Percentiles rank a stretch among this genome's conserved stretches.
phyloP scores from a whole-genome alignment of 2,113 vertebrate species.

The Xerus inauris region DNA sequence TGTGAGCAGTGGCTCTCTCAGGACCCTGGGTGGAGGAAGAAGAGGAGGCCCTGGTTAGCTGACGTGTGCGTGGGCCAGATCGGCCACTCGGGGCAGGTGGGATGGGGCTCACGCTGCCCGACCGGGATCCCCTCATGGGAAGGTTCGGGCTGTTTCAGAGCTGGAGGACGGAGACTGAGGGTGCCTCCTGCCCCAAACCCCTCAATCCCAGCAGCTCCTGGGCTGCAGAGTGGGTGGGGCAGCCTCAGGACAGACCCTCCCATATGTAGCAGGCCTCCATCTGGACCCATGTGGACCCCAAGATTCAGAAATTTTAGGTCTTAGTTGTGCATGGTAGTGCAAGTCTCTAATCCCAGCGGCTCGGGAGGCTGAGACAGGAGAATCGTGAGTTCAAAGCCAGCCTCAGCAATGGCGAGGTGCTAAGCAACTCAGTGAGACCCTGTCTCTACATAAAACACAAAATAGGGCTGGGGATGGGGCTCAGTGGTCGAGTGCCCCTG shows the following conservation, averaged over 20 bases:
- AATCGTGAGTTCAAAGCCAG: too few species aligned
- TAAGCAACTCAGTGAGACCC: too few species aligned
- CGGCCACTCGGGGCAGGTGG: not conserved
- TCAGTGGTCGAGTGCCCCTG: too few species aligned
- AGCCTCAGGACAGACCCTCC: not conserved
- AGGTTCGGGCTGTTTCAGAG: not conserved
- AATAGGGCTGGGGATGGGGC: too few species aligned
- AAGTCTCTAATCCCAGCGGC: too few species aligned
- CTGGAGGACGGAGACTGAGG: not conserved
- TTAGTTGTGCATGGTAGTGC: accelerated
- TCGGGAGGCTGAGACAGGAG: too few species aligned
- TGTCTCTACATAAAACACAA: too few species aligned
- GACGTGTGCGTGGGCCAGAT: accelerated
- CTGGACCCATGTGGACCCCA: not conserved
- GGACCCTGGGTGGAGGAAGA: not conserved
- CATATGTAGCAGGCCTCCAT: accelerated
- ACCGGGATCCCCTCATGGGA: not conserved
- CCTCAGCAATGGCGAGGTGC: too few species aligned
- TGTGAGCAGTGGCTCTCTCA: not conserved
- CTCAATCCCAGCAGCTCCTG: not conserved
- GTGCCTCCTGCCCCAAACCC: not conserved
- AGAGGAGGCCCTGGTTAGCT: not conserved
- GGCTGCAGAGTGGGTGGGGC: not conserved
- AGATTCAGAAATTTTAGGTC: not conserved
- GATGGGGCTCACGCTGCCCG: not conserved